Percentiles rank a stretch among this genome's conserved stretches.
These are phyloP conservation scores for Trachymyrmex septentrionalis DNA, from an alignment of 1,140 invertebrate genomes.

Conservation along the genomic window DNA sequence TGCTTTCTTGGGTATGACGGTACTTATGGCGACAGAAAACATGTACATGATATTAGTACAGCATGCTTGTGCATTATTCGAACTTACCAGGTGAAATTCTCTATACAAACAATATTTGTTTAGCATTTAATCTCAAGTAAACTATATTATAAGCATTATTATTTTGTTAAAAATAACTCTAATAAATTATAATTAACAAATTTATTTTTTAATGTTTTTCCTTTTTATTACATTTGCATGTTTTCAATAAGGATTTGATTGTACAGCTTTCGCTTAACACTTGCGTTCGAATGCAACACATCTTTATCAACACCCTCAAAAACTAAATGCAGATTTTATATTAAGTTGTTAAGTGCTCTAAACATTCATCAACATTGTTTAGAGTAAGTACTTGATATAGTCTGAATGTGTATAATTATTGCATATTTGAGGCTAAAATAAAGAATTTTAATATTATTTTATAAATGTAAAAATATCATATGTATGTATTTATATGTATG, in stretches of 20 bases:
- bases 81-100: slow-evolving; percentile 40
- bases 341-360: slow-evolving; percentile 24
- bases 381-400: slow-evolving; percentile 12
- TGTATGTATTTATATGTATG: background rate
- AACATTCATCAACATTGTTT: slow-evolving; percentile 50
- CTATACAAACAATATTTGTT: background rate
- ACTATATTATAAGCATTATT: background rate
- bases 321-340: slow-evolving; percentile 1
- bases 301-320: background rate
- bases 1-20: slow-evolving; percentile 21
- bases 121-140: background rate
- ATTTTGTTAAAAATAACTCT: background rate
- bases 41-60: slow-evolving; percentile 45
- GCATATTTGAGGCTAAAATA: background rate
- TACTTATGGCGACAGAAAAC: slow-evolving; percentile 42
- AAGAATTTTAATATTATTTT: slow-evolving; percentile 5
- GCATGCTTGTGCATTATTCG: slow-evolving; percentile 20
- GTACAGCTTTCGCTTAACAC: slow-evolving; percentile 21
- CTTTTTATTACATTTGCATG: background rate
- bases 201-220: background rate
- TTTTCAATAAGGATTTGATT: slow-evolving; percentile 15
- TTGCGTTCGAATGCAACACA: slow-evolving; percentile 1
- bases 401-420: background rate
- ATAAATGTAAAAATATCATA: background rate
- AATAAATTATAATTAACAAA: background rate